Conservation (phyloP, 64 coral and sea anemone species). For the Pocillopora damicornis region DNA sequence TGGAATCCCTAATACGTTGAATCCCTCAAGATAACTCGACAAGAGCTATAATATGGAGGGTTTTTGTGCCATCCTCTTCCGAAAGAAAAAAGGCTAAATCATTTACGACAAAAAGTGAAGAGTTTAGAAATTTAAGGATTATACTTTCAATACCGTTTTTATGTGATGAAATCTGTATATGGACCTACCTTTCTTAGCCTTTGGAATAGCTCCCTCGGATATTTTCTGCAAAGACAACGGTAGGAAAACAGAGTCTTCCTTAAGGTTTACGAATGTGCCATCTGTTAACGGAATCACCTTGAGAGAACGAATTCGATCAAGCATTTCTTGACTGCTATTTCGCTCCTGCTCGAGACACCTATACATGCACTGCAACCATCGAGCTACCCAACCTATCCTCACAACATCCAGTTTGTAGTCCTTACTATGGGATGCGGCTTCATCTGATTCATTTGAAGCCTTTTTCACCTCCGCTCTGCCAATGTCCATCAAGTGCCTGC, state of each 20-base stretch:
- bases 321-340: slow-evolving; percentile 66
- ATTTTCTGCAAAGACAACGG: slow-evolving; percentile 63
- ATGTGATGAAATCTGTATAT: neutral
- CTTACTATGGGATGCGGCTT: neutral
- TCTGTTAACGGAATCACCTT: slow-evolving; percentile 58
- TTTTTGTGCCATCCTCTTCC: too few species aligned
- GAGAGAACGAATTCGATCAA: slow-evolving; percentile 60
- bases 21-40: too few species aligned
- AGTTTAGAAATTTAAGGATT: neutral
- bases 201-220: slow-evolving; percentile 2
- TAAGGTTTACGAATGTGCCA: slow-evolving; percentile 55
- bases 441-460: neutral
- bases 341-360: slow-evolving; percentile 81
- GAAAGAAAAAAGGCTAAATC: too few species aligned
- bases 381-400: slow-evolving; percentile 62
- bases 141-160: neutral
- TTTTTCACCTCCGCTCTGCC: slow-evolving; percentile 55
- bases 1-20: too few species aligned
- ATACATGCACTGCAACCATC: slow-evolving; percentile 80
- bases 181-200: slow-evolving; percentile 44
- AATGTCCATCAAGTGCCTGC: slow-evolving; percentile 78
- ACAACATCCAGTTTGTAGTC: neutral
- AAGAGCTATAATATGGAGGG: too few species aligned
- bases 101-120: neutral
- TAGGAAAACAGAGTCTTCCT: slow-evolving; percentile 65